These are phyloP conservation scores for Styela plicata DNA, from an alignment of 23 tunicate genomes.

Conservation along the genomic window DNA sequence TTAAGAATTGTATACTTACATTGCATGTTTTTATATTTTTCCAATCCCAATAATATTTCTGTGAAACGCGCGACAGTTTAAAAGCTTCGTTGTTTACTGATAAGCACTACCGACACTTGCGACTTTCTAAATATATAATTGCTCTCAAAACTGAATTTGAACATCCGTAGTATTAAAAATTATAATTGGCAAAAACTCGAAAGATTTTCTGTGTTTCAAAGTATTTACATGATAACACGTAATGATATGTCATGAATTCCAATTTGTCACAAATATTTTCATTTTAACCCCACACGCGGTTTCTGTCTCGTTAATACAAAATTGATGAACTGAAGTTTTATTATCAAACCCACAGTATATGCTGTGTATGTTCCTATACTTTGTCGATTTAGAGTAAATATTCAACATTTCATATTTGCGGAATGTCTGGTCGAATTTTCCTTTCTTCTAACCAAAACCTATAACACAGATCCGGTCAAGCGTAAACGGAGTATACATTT, in stretches of 20 bases:
- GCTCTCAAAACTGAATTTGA: not conserved
- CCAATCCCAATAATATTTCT: too few species aligned
- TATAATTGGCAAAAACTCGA: not conserved
- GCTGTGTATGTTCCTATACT: not conserved
- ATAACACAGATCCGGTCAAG: not conserved
- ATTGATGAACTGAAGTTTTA: not conserved
- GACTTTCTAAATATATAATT: not conserved
- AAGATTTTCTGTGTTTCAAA: not conserved
- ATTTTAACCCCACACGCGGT: not conserved
- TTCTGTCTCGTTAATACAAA: not conserved
- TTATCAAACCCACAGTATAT: too few species aligned
- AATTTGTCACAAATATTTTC: not conserved
- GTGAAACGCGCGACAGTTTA: too few species aligned
- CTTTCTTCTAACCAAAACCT: not conserved
- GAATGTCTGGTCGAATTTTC: not conserved
- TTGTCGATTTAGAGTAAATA: not conserved
- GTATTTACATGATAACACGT: too few species aligned
- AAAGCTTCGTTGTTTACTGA: too few species aligned
- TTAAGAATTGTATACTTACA: too few species aligned
- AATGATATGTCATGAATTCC: too few species aligned
- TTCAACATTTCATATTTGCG: not conserved
- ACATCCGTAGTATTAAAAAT: not conserved
- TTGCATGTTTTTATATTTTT: too few species aligned
- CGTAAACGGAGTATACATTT: not conserved
- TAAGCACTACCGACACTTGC: too few species aligned